Percentiles rank a stretch among this genome's conserved stretches.
These are phyloP conservation scores for Sminthurinus aureus DNA, from an alignment of 2,888 invertebrate species.

Conservation along the genomic window DNA sequence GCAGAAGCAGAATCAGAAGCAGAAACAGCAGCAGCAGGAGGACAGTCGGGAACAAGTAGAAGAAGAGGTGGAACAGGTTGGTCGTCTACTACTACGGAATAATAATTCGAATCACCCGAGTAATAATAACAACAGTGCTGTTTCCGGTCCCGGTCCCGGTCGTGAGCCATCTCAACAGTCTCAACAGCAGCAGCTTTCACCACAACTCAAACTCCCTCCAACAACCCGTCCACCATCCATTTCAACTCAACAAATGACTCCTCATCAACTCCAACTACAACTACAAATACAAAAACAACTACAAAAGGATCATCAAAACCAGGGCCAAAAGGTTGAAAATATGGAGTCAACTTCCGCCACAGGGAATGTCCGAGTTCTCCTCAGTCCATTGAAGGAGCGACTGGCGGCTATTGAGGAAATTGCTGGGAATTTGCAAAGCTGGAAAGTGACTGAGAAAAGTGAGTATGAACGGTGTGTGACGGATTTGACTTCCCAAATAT, in stretches of 20 bases:
- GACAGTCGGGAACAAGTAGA: not conserved
- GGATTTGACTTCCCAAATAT: conserved; percentile 55
- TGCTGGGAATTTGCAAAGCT: conserved; percentile 51
- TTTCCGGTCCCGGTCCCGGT: not conserved
- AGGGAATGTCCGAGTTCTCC: conserved; percentile 47
- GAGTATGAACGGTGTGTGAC: conserved; percentile 55
- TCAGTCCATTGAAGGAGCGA: conserved; percentile 54
- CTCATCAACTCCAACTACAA: not conserved
- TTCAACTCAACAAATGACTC: not conserved
- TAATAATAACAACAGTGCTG: not conserved
- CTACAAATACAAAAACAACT: no score
- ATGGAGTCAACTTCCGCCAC: conserved; percentile 18
- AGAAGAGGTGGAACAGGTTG: conserved; percentile 8
- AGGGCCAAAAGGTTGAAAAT: not conserved
- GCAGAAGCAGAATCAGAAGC: not conserved
- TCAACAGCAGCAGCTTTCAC: conserved; percentile 4
- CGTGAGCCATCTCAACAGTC: conserved; percentile 29
- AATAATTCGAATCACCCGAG: not conserved
- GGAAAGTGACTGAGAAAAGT: conserved; percentile 50
- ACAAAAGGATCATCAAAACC: not conserved
- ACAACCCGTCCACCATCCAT: conserved; percentile 11
- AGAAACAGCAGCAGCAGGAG: not conserved
- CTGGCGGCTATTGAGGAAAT: conserved; percentile 54
- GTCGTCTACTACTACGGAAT: conserved; percentile 4
- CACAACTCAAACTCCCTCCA: conserved; percentile 18